phyloP scores from a whole-genome alignment of 2,797 vertebrate species.

The Mormyrops attenuatus region DNA sequence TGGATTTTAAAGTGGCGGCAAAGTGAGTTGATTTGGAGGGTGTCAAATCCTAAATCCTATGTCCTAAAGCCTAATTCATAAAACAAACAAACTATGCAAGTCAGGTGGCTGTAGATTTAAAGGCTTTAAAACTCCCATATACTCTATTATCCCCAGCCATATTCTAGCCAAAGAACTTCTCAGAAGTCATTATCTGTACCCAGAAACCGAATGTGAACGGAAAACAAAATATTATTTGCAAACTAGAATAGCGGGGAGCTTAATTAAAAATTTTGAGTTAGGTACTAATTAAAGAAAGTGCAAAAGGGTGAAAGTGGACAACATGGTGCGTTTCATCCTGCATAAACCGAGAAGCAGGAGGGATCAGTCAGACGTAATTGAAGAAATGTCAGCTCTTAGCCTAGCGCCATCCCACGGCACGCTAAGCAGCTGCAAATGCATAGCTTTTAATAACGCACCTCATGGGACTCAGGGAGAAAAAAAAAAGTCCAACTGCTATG shows the following conservation, averaged over 20 bases:
- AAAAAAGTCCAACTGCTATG: constrained; percentile 45
- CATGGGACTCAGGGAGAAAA: constrained; percentile 41
- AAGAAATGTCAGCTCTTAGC: constrained; percentile 59
- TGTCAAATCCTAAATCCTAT: not conserved
- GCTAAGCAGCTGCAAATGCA: constrained; percentile 43
- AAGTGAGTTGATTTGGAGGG: not conserved
- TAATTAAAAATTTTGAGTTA: not conserved
- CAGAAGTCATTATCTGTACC: not conserved
- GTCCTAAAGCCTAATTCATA: not conserved
- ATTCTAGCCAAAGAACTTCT: not conserved
- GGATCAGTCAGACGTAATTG: constrained; percentile 59
- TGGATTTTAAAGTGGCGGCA: not conserved
- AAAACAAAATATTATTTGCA: not conserved
- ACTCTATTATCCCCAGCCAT: not conserved
- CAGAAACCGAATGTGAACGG: not conserved
- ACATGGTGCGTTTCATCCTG: constrained; percentile 44
- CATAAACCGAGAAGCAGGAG: constrained; percentile 41
- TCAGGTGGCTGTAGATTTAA: constrained; percentile 11
- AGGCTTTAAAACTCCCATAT: not conserved
- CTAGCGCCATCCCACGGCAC: constrained; percentile 48
- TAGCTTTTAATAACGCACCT: constrained; percentile 59
- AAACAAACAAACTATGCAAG: not conserved
- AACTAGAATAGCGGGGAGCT: not conserved
- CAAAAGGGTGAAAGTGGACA: constrained; percentile 41
- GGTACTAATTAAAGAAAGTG: not conserved